A percentile compares a stretch with the other conserved stretches of the same genome.
Conservation (phyloP, 1,140 invertebrate genomes). For the Drosophila hydei region DNA sequence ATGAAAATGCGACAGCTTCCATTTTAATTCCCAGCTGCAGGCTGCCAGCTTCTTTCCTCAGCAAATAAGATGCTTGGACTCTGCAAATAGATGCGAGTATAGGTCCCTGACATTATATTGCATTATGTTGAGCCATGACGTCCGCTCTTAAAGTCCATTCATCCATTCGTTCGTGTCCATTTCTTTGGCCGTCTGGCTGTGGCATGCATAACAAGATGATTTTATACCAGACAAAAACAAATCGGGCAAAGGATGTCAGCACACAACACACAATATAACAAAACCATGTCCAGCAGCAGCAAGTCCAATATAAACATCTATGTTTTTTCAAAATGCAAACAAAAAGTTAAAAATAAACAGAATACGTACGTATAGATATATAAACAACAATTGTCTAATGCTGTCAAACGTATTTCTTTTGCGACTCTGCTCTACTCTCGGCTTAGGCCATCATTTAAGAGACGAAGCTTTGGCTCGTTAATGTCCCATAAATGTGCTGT, state of each 20-base stretch:
- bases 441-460: slow-evolving; percentile 1
- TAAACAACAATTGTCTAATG: slow-evolving; percentile 1
- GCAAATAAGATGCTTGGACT: neutral
- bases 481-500: slow-evolving; percentile 27
- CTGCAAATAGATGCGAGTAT: slow-evolving; percentile 38
- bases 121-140: slow-evolving; percentile 30
- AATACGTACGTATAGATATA: neutral
- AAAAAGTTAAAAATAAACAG: neutral
- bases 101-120: slow-evolving; percentile 49
- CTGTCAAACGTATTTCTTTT: neutral
- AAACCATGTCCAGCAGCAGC: slow-evolving; percentile 6
- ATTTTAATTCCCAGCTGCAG: slow-evolving; percentile 28
- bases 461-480: slow-evolving; percentile 4
- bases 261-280: slow-evolving; percentile 36
- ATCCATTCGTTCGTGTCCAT: slow-evolving; percentile 8
- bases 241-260: slow-evolving; percentile 54
- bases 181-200: slow-evolving; percentile 34
- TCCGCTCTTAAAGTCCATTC: slow-evolving; percentile 5
- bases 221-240: slow-evolving; percentile 58
- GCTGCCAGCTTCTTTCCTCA: neutral
- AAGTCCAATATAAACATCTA: slow-evolving; percentile 5
- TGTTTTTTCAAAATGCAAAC: neutral
- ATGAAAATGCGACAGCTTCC: neutral
- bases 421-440: neutral
- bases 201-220: slow-evolving; percentile 70